Conservation (phyloP, 2,113 vertebrate species). For the Scalopus aquaticus region DNA sequence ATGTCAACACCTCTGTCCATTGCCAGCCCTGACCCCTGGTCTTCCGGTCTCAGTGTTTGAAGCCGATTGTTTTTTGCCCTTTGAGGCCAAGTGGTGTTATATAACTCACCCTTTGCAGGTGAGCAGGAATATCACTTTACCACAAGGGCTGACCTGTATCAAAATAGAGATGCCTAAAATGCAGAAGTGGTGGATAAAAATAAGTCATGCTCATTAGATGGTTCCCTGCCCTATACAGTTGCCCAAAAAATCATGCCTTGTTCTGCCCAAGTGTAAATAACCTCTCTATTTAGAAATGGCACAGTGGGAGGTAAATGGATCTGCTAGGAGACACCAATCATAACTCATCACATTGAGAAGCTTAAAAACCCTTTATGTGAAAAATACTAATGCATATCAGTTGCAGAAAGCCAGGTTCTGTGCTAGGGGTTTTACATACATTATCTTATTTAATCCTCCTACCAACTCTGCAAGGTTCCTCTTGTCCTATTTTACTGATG, state of each 20-base stretch:
- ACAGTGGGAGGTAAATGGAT: slow-evolving; percentile 39
- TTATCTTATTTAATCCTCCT: background rate
- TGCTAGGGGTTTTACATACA: background rate
- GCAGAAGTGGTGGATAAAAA: slow-evolving; percentile 52
- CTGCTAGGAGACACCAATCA: background rate
- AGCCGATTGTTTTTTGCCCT: background rate
- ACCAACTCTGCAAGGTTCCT: background rate
- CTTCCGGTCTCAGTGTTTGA: background rate
- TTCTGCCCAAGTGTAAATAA: slow-evolving; percentile 21
- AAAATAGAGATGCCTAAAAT: background rate
- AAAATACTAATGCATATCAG: background rate
- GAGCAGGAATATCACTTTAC: background rate
- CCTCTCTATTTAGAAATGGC: slow-evolving; percentile 54
- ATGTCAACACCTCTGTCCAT: background rate
- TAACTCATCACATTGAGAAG: background rate
- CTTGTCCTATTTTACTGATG: background rate
- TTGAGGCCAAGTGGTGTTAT: background rate
- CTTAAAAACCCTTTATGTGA: background rate
- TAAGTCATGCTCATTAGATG: slow-evolving; percentile 52
- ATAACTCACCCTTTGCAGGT: background rate
- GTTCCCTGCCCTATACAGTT: slow-evolving; percentile 36
- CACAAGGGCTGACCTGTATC: slow-evolving; percentile 8
- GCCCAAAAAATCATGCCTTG: background rate
- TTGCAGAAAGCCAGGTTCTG: background rate
- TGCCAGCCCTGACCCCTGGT: background rate